Conservation (phyloP, 2,888 invertebrate genomes). For the Lycia hirtaria region DNA sequence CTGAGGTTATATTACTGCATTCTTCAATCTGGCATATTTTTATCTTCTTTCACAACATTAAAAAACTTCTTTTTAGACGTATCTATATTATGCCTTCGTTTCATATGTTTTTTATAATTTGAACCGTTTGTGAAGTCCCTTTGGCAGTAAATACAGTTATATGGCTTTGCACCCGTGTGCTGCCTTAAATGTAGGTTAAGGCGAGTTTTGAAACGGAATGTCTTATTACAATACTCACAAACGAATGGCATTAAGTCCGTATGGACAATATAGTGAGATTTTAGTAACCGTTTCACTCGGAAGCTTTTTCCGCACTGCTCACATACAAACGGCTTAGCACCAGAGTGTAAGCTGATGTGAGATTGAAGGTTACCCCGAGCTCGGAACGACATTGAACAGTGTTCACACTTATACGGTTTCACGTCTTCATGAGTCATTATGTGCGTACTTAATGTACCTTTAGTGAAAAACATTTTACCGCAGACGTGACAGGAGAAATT, state of each 20-base stretch:
- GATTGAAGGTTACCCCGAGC: constrained; percentile 74
- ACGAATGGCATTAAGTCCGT: constrained; percentile 76
- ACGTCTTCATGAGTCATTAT: constrained; percentile 74
- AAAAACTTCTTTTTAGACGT: constrained; percentile 66
- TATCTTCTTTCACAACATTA: constrained; percentile 48
- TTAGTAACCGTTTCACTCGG: constrained; percentile 74
- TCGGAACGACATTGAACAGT: constrained; percentile 73
- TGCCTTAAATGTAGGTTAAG: constrained; percentile 75
- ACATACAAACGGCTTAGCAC: constrained; percentile 75
- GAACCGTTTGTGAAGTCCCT: constrained; percentile 80
- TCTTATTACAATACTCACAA: constrained; percentile 76
- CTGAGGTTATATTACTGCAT: no score
- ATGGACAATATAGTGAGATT: constrained; percentile 78
- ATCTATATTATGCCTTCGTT: constrained; percentile 74
- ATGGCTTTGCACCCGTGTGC: constrained; percentile 80
- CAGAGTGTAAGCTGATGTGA: constrained; percentile 73
- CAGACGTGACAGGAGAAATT: constrained; percentile 78
- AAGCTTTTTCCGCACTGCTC: constrained; percentile 80
- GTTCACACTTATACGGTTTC: constrained; percentile 75
- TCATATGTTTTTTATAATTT: constrained; percentile 81
- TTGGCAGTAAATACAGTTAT: constrained; percentile 72
- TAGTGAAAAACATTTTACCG: constrained; percentile 80
- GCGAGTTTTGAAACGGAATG: constrained; percentile 76
- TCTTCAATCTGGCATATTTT: constrained; percentile 29
- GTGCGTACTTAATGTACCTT: constrained; percentile 74